These are phyloP conservation scores for Volucella zonaria DNA, from an alignment of 2,888 invertebrate species.

Conservation along the genomic window DNA sequence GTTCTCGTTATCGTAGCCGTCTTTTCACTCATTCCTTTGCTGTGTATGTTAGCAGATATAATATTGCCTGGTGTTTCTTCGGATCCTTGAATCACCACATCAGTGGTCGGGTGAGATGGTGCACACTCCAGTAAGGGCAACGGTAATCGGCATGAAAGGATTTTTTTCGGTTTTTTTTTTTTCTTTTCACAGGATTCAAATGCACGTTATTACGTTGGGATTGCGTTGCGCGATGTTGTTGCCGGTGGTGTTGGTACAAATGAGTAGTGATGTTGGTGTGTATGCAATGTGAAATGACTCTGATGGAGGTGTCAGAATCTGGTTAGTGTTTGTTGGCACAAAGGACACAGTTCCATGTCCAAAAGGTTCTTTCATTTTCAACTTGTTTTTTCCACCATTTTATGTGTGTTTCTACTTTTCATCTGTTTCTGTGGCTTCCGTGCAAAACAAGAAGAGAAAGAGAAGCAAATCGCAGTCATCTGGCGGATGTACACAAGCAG, in stretches of 20 bases:
- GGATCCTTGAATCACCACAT: not conserved
- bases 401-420: not conserved
- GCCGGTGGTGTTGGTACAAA: not conserved
- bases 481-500: constrained; percentile 70
- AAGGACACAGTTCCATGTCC: constrained; percentile 24
- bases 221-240: not conserved
- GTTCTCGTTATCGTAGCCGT: constrained; percentile 9
- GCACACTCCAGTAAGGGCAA: constrained; percentile 1
- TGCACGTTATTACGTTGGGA: constrained; percentile 19
- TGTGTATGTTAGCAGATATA: not conserved
- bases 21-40: constrained; percentile 9
- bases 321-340: constrained; percentile 55
- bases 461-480: constrained; percentile 67
- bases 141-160: constrained; percentile 53
- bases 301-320: constrained; percentile 63
- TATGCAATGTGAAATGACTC: not conserved
- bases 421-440: not conserved
- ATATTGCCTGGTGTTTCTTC: not conserved
- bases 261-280: not conserved
- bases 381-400: constrained; percentile 5
- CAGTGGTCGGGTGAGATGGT: not conserved
- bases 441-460: constrained; percentile 3
- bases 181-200: constrained; percentile 31
- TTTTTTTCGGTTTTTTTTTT: constrained; percentile 27
- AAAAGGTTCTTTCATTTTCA: constrained; percentile 8